These are phyloP conservation scores for Ryuthela nishihirai DNA, from an alignment of 2,888 invertebrate genomes.

Conservation along the genomic window DNA sequence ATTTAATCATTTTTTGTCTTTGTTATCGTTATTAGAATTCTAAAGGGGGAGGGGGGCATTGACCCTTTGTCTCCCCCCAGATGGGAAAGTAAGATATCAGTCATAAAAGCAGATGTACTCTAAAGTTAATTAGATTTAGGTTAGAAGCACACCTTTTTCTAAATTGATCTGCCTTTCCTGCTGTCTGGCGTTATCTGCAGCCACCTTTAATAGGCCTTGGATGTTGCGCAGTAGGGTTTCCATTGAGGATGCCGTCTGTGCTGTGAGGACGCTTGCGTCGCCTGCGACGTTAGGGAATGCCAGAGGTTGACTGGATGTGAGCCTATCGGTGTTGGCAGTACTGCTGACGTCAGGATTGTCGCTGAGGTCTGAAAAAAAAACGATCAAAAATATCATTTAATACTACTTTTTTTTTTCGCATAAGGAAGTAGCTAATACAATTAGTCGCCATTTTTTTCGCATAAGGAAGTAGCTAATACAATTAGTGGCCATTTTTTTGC, in stretches of 20 bases:
- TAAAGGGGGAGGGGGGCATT: too few species aligned
- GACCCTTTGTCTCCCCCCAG: too few species aligned
- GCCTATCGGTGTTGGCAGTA: slow-evolving; percentile 59
- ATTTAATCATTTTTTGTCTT: too few species aligned
- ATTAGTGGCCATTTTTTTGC: too few species aligned
- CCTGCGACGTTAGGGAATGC: slow-evolving; percentile 9
- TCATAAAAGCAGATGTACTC: too few species aligned
- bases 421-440: too few species aligned
- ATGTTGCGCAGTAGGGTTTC: slow-evolving; percentile 92
- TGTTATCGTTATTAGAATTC: too few species aligned
- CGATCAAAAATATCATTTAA: neutral
- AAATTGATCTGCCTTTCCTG: slow-evolving; percentile 94
- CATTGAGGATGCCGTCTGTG: slow-evolving; percentile 49
- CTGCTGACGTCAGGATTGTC: slow-evolving; percentile 65
- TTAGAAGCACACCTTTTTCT: slow-evolving; percentile 75
- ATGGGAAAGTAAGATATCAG: too few species aligned
- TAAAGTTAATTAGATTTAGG: too few species aligned
- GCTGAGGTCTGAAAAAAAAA: slow-evolving; percentile 62
- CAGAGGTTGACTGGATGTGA: slow-evolving; percentile 30
- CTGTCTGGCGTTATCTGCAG: slow-evolving; percentile 92
- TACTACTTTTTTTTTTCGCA: too few species aligned
- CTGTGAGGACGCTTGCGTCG: slow-evolving; percentile 14
- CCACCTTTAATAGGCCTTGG: slow-evolving; percentile 91
- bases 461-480: too few species aligned
- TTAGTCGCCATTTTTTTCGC: too few species aligned